Conservation (phyloP, 2,797 vertebrate species). For the Enteromius unitaeniatus region DNA sequence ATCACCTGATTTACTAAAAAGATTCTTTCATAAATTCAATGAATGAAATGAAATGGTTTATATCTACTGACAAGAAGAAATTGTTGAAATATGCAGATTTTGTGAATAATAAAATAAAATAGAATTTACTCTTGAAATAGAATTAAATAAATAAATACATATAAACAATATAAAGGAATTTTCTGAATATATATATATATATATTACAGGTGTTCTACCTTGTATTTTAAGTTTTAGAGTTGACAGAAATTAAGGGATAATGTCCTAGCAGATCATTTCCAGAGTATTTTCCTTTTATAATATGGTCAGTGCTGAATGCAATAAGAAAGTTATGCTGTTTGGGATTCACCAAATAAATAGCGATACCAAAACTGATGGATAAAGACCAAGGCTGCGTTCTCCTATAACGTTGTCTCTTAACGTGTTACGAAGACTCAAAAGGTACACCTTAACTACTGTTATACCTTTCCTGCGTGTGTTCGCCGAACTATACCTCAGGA, state of each 20-base stretch:
- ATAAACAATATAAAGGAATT: background rate
- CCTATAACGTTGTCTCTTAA: no score
- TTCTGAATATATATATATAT: background rate
- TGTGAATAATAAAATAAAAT: background rate
- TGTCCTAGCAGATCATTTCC: no score
- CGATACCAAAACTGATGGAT: no score
- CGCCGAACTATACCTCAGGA: no score
- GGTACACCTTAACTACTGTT: no score
- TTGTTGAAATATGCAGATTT: background rate
- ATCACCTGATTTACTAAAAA: background rate
- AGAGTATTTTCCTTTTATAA: background rate
- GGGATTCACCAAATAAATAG: background rate
- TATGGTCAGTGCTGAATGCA: background rate
- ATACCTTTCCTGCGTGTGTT: no score
- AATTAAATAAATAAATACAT: background rate
- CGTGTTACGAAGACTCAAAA: no score
- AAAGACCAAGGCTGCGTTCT: no score
- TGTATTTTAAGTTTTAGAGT: no score
- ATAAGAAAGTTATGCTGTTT: background rate
- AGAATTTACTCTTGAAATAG: background rate
- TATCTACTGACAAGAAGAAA: background rate
- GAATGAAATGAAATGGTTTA: background rate
- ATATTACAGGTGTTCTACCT: no score
- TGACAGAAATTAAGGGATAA: no score
- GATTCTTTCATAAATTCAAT: background rate